Evolutionary conservation across 2,888 invertebrate genomes (phyloP).

Genomic region (Drosophila subquinaria): DNA sequence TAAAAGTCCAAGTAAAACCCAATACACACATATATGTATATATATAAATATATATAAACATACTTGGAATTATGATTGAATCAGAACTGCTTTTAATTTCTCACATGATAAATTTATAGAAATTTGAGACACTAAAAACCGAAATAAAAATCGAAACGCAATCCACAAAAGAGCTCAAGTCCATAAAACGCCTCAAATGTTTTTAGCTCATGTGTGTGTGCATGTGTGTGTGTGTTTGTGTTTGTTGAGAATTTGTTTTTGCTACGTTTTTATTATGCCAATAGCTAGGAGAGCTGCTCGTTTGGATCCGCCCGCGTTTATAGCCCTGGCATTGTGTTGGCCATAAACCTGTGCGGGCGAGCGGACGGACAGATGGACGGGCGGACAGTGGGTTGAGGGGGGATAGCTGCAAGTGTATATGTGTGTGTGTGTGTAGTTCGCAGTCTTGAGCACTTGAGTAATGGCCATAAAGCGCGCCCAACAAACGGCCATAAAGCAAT

Average conservation of each 20-base stretch:
- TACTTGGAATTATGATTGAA: conserved; percentile 76
- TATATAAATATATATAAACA: conserved; percentile 8
- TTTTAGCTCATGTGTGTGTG: conserved; percentile 10
- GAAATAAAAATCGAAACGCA: conserved; percentile 63
- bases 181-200: conserved; percentile 53
- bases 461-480: conserved; percentile 78
- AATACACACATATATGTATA: conserved; percentile 2
- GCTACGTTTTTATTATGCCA: conserved; percentile 76
- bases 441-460: conserved; percentile 79
- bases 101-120: conserved; percentile 78
- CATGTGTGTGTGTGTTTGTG: conserved; percentile 25
- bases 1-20: conserved; percentile 33
- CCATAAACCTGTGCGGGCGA: conserved; percentile 61
- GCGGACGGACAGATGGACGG: background rate
- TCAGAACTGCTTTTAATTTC: conserved; percentile 74
- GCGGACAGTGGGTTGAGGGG: conserved; percentile 23
- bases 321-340: conserved; percentile 70
- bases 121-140: conserved; percentile 64
- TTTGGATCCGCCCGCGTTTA: conserved; percentile 62
- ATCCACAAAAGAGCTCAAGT: conserved; percentile 61
- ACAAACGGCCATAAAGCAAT: conserved; percentile 78
- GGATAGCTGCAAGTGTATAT: conserved; percentile 23
- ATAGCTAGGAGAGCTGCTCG: conserved; percentile 67
- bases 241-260: conserved; percentile 55
- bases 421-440: conserved; percentile 24